Evolutionary conservation across 2,113 vertebrate species (phyloP).

Genomic region (Sinocyclocheilus anophthalmus): DNA sequence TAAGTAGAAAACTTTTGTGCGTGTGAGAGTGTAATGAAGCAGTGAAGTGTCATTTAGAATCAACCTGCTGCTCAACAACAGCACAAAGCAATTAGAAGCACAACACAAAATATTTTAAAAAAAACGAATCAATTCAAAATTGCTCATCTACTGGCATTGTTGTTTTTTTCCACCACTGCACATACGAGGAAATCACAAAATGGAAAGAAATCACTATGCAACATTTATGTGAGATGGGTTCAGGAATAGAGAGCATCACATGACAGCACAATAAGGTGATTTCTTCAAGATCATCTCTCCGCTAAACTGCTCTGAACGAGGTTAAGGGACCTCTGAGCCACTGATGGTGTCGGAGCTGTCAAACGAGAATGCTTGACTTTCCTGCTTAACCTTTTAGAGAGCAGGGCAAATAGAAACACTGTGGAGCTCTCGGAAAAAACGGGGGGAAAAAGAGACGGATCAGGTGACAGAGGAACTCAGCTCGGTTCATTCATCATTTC

Average conservation of each 20-base stretch:
- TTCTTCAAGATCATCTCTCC: slow-evolving; percentile 41
- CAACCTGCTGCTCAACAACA: slow-evolving; percentile 10
- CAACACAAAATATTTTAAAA: slow-evolving; percentile 27
- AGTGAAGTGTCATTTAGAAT: slow-evolving; percentile 27
- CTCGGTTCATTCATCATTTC: slow-evolving; percentile 27
- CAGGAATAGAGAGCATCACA: slow-evolving; percentile 17
- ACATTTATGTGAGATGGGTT: neutral
- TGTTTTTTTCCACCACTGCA: neutral
- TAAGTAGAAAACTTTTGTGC: neutral
- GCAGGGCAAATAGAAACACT: slow-evolving; percentile 28
- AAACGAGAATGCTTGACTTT: slow-evolving; percentile 16
- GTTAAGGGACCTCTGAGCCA: slow-evolving; percentile 14
- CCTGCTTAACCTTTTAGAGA: slow-evolving; percentile 39
- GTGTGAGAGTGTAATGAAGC: neutral
- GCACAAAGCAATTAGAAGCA: slow-evolving; percentile 21
- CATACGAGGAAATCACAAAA: slow-evolving; percentile 4
- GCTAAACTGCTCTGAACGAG: slow-evolving; percentile 32
- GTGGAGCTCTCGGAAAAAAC: neutral
- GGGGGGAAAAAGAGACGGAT: neutral
- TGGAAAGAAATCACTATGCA: slow-evolving; percentile 2
- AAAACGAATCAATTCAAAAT: neutral
- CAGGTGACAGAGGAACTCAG: neutral
- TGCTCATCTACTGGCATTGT: neutral
- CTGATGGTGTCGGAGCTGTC: slow-evolving; percentile 11
- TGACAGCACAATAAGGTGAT: slow-evolving; percentile 27